Conservation (phyloP, 2,888 invertebrate species). For the Theretra japonica region DNA sequence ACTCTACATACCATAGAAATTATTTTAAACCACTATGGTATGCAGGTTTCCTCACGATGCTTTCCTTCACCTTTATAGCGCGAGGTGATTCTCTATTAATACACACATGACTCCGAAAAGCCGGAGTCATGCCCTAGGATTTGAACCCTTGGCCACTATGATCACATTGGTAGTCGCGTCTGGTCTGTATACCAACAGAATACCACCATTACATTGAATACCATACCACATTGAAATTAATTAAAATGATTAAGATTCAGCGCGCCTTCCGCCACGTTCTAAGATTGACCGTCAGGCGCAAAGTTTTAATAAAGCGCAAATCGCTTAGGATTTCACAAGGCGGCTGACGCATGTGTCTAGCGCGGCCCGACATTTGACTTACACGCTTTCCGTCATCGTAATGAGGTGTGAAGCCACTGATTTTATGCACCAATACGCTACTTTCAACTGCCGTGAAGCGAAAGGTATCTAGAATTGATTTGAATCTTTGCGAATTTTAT, state of each 20-base stretch:
- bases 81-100: too few relatives aligned
- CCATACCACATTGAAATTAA: neutral
- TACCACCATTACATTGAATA: too few relatives aligned
- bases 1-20: too few relatives aligned
- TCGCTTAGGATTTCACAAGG: slow-evolving; percentile 19
- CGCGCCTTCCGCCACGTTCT: neutral
- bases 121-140: too few relatives aligned
- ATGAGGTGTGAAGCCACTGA: slow-evolving; percentile 62
- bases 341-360: slow-evolving; percentile 45
- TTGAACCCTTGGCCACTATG: too few relatives aligned
- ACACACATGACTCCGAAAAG: too few relatives aligned
- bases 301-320: slow-evolving; percentile 5
- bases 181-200: too few relatives aligned
- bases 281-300: neutral
- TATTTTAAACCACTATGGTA: too few relatives aligned
- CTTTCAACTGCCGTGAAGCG: slow-evolving; percentile 29
- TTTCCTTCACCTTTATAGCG: too few relatives aligned
- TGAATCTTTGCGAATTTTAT: too few relatives aligned
- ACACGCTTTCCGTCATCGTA: slow-evolving; percentile 66
- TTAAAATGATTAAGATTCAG: neutral
- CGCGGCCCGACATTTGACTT: slow-evolving; percentile 54
- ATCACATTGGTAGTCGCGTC: too few relatives aligned
- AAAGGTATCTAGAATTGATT: slow-evolving; percentile 12
- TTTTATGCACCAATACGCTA: slow-evolving; percentile 52
- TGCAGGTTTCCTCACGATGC: too few relatives aligned